Base-by-base conservation (phyloP, 1,140 invertebrate genomes). In the Aphelenchoides fujianensis region DNA sequence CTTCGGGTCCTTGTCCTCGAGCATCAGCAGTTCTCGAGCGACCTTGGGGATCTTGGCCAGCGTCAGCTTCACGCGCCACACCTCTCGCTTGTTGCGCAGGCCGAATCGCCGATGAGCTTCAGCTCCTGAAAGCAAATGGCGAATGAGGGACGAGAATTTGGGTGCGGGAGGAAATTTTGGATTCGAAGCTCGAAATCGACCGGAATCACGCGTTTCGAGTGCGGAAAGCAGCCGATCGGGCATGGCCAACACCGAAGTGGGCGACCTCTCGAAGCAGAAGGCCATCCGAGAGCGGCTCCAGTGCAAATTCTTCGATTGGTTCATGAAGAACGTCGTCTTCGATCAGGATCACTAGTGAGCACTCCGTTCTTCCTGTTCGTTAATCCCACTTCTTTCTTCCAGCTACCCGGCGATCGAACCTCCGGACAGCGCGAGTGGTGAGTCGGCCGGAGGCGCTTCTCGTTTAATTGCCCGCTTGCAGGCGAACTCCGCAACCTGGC, bases 31-130 rank as follows among this genome's bases (percentile, higher is more conserved):
- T 85, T 98, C 95, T 89, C 97, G 90, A 85, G 97, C 97, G 87
- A 95, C 95, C 88, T 98, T 98, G 87, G 96, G 92, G 85, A 99
- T 98, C 85, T 98, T 97, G 34, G 95, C 96, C 69, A 99, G 87
- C 48, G 93, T 93, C 86, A 94, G 97, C 85, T 98, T 98, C 0
- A 99, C 95, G 75, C 96, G 89, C 96, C 97, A 99, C 72, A 99
- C 94, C 88, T 99, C 97, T 82, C 95, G 91, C 86, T 99, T 99
- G 88, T 99, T 99, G 74, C 95, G 89, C 1, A 99, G 90, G 87
- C 97, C 97, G 89, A 99, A 86, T 98, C 93, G 83, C 97, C 97
- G 81, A 89, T 98, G 82, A 97, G 92, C 86, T 96, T 96, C 84
- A 99, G 91, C 87, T 99, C 97, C 81, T 80, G 53, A 34, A 76